Base-by-base conservation (phyloP, 2,113 vertebrate genomes). In the Gorilla gorilla region DNA sequence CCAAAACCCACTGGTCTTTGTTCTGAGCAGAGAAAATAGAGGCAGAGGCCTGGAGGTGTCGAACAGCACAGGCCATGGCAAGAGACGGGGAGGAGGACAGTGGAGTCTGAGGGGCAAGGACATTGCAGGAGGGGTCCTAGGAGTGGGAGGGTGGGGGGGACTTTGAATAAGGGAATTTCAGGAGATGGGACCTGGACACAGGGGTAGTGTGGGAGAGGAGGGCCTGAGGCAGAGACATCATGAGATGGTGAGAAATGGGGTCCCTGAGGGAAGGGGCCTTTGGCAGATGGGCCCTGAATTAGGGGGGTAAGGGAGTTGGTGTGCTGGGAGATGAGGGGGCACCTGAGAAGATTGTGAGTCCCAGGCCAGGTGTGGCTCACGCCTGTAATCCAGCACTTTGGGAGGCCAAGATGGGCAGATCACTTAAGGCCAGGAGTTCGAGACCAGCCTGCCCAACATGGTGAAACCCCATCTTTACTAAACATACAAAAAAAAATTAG, bases 51-150 rank as follows among this genome's bases (percentile, higher is more conserved):
- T 45, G 48, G 43, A 82, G 22, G 17, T 48, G 12, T 27, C 2
- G 2, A 61, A 38, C 22, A 38, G 59, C 2, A 1, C 5, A 3
- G 66, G 40, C 11, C 25, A 14, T 14, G 59, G 48, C 2, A 1
- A 30, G 27, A 43, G 14, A 48, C 2, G 3, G 18, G 8, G 50
- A 45, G 72, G 11, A 3, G 11, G 76, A 52, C 2, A 10, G 57
- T 22, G 27, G 64, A 10, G 66, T 75, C 84, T 61, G 59, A 82
- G 91, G 75, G 57, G 55, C 48, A 72, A 86, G 57, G 80, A 16
- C 55, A 14, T 30, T 89, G 78, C 48, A n/a, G 75, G 14, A 40
- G 40, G 27, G 27, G 10, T 64, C 38, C 38, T 23, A 12, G 25
- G 32, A 43, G 8, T 13, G 8, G 6, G 6, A 59, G 22, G 7